Evolutionary conservation across 2,888 invertebrate species (phyloP), one percentile per base, ranked within the genome.

Genomic region (Cheilosia scutellata): DNA sequence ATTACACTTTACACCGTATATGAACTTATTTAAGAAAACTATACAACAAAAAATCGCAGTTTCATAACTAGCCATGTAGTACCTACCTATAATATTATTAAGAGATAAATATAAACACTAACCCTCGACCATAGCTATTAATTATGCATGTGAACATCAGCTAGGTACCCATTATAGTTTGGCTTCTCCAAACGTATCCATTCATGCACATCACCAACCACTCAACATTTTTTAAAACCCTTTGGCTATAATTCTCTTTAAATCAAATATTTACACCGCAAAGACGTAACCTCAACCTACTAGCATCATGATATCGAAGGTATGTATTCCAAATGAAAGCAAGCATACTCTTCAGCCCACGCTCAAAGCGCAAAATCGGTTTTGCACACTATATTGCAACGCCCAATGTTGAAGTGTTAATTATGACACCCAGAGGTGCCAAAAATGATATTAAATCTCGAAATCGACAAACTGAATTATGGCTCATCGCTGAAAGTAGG

Each of bases 391-490:
- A 31, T 29, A 9, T 9, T 16, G 40, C 57, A 82, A 82, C 87
- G 87, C 82, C 87, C 65, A 47, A 37, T 82, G 74, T 60, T 74
- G 78, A 82, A 42, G 87, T 87, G 87, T 87, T 87, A 87, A 87
- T 87, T 87, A 87, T 87, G 82, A 82, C 82, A 82, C 74, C 87
- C 87, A 87, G 82, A 87, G 87, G 87, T 87, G 87, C 87, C 77
- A 87, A 74, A 60, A 82, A 77, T 78, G 31, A 78, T 82, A 87
- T 78, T 78, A 70, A 82, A 78, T 70, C 74, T 74, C 40, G 58
- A 62, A 82, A 76, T 72, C 76, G 70, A 58, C 68, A 68, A 74
- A 60, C 68, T 86, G 86, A 86, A 62, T 82, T 82, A 86, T 86
- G 62, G 76, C n/a, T 7, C 47, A 47, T 9, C 25, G 25, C 72